Percentiles rank a stretch among this genome's conserved stretches.
Conservation (phyloP, 2,888 invertebrate genomes). For the Herminia tarsipennalis region DNA sequence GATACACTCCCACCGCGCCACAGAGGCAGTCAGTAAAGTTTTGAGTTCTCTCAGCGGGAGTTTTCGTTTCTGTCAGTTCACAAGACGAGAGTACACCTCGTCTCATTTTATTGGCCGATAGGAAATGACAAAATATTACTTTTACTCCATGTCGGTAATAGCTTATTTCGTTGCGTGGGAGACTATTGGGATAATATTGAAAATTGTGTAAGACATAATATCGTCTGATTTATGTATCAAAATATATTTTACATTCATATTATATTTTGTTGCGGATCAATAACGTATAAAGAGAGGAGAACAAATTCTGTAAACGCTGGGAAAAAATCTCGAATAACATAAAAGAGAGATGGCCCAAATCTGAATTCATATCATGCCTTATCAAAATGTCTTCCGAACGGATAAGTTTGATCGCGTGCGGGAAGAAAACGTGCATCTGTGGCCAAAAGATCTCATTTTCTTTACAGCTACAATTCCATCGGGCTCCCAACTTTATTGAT, state of each 20-base stretch:
- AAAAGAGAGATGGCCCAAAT: constrained; percentile 57
- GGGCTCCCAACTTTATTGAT: constrained; percentile 45
- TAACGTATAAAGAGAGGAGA: constrained; percentile 34
- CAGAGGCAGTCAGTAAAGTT: no score
- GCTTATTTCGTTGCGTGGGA: constrained; percentile 39
- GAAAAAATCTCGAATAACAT: constrained; percentile 55
- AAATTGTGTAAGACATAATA: constrained; percentile 40
- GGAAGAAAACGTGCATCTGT: constrained; percentile 59
- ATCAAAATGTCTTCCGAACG: constrained; percentile 62
- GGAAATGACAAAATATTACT: constrained; percentile 44
- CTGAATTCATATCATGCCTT: constrained; percentile 67
- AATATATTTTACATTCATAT: constrained; percentile 43
- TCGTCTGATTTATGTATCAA: constrained; percentile 35
- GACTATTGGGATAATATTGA: constrained; percentile 35
- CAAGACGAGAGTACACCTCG: constrained; percentile 34
- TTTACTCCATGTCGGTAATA: constrained; percentile 40
- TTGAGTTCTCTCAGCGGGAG: constrained; percentile 48
- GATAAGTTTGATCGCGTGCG: constrained; percentile 56
- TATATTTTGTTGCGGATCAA: constrained; percentile 42
- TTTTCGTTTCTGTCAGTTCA: constrained; percentile 43
- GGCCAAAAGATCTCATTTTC: constrained; percentile 64
- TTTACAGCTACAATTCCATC: constrained; percentile 59
- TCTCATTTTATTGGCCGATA: constrained; percentile 40
- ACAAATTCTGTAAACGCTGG: constrained; percentile 42
- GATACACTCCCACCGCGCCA: no score